Evolutionary conservation across 92 coral and sea anemone species (phyloP).

Genomic region (Porites rus): DNA sequence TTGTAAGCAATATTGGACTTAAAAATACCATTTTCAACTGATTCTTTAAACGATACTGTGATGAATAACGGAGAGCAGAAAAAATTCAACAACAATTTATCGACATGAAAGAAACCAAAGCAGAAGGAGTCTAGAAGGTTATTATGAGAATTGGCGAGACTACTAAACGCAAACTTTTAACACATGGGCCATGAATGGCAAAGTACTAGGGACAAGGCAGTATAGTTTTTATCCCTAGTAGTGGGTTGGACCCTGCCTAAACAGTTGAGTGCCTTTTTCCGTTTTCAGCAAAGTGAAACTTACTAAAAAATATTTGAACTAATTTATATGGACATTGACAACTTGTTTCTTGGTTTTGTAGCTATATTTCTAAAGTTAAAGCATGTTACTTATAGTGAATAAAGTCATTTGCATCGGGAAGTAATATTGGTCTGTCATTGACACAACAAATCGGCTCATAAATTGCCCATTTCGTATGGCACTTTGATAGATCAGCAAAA

Average conservation of each 20-base stretch:
- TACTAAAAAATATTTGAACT: constrained; percentile 30
- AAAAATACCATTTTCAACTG: too few relatives aligned
- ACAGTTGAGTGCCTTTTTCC: constrained; percentile 11
- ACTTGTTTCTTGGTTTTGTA: constrained; percentile 32
- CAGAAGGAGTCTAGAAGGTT: too few relatives aligned
- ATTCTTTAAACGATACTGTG: too few relatives aligned
- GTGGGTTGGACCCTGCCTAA: constrained; percentile 35
- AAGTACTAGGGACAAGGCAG: constrained; percentile 2
- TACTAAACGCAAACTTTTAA: constrained; percentile 16
- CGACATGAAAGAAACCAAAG: too few relatives aligned
- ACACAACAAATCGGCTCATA: constrained; percentile 14
- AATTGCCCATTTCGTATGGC: not conserved
- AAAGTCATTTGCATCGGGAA: constrained; percentile 12
- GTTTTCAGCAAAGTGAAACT: constrained; percentile 22
- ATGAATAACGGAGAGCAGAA: too few relatives aligned
- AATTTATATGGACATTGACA: constrained; percentile 26
- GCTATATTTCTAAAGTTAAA: constrained; percentile 25
- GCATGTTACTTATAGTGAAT: constrained; percentile 10
- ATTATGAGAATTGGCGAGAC: too few relatives aligned
- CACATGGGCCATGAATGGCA: constrained; percentile 25
- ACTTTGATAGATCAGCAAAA: too few relatives aligned
- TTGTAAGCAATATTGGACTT: too few relatives aligned
- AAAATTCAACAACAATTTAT: too few relatives aligned
- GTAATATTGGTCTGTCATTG: constrained; percentile 21
- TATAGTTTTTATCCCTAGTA: constrained; percentile 11